Base-by-base conservation (phyloP, 2,888 invertebrate genomes). In the Taphrorychus bicolor region DNA sequence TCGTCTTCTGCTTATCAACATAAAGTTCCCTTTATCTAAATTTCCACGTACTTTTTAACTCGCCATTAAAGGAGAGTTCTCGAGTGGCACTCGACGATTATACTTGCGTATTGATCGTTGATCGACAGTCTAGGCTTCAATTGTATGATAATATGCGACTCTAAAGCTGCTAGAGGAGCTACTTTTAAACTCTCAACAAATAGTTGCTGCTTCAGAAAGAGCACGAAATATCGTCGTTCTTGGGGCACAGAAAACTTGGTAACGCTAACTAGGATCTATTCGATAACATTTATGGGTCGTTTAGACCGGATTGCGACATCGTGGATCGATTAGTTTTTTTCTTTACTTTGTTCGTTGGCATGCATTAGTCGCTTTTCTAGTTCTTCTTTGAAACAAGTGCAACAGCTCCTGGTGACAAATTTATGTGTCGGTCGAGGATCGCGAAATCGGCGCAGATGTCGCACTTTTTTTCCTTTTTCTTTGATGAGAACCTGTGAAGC, bases 231-330 rank as follows among this genome's bases (percentile, higher is more conserved):
- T 49, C n/a, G n/a, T n/a, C n/a, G 11, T 18, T 32, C 32, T n/a
- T n/a, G n/a, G n/a, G 11, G 32, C 32, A 11, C 32, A 32, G 41
- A 19, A 49, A 4, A 49, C 22, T 49, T 23, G 17, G 49, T 48
- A 48, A 59, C 48, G 59, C 59, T 48, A 59, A 59, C 59, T 24
- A 59, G 59, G 49, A 48, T 49, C 49, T 23, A 59, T 48, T 32
- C 59, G 59, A 59, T 59, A 59, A 59, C 59, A 63, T 63, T 67
- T 62, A 62, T 67, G 67, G 67, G 67, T 62, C 58, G 67, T 57
- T 62, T 42, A 54, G 58, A 66, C 61, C 61, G 66, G 66, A 61
- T 61, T 58, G 66, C 58, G 45, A 57, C 61, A 60, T 61, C 49
- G 22, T 51, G 40, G 60, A 57, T 61, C 40, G 61, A 61, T 66